Conservation (phyloP, 2,888 invertebrate genomes). For the Rhodophaea formosa region DNA sequence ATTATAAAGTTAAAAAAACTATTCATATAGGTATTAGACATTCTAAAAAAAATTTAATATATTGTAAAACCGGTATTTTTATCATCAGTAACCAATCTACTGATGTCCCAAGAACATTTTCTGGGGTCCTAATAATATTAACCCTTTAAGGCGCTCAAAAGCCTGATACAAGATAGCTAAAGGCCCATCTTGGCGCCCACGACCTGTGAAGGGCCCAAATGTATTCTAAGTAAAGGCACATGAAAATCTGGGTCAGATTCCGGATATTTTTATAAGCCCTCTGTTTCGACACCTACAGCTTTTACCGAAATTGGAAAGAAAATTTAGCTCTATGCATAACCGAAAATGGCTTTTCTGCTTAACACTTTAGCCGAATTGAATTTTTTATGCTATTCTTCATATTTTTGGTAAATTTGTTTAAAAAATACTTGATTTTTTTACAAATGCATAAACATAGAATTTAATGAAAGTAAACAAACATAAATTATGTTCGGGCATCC, state of each 20-base stretch:
- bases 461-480: no score
- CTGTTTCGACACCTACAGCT: constrained; percentile 2
- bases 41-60: no score
- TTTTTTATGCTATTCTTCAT: background rate
- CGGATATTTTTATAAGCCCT: constrained; percentile 8
- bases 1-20: background rate
- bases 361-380: background rate
- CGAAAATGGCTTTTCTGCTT: background rate
- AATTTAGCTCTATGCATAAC: background rate
- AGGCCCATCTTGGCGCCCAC: background rate
- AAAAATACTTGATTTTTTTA: no score
- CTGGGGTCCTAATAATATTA: background rate
- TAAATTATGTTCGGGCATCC: no score
- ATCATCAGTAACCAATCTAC: no score
- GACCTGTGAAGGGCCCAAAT: background rate
- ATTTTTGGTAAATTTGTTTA: no score
- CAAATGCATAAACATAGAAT: no score
- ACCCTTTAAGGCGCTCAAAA: background rate
- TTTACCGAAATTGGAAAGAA: constrained; percentile 2
- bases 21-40: no score
- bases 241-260: constrained; percentile 13
- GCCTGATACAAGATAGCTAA: background rate
- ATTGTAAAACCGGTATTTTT: no score
- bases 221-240: constrained; percentile 3
- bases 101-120: background rate